Evolutionary conservation across 2,888 invertebrate species (phyloP).

Genomic region (Drosophila monieri): DNA sequence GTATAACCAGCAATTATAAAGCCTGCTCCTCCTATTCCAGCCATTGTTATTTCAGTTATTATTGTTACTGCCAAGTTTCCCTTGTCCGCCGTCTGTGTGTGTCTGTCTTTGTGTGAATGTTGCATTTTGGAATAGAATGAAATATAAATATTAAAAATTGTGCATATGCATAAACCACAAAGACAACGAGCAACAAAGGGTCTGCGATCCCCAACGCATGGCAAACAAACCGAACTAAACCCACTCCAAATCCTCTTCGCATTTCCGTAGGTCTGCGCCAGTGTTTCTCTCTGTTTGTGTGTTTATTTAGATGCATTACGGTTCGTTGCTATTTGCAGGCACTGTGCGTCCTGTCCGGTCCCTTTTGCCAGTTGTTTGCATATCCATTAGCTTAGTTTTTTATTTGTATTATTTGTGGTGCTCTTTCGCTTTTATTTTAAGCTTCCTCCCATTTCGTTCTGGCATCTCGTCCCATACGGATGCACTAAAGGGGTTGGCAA

Average conservation of each 20-base stretch:
- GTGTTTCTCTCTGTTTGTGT: slow-evolving; percentile 51
- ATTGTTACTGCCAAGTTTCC: slow-evolving; percentile 24
- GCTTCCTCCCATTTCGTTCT: slow-evolving; percentile 11
- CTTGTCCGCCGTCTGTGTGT: background rate
- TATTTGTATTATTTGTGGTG: slow-evolving; percentile 20
- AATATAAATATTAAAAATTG: slow-evolving; percentile 49
- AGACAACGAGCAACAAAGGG: slow-evolving; percentile 33
- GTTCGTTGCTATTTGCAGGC: slow-evolving; percentile 52
- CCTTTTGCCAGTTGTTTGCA: slow-evolving; percentile 57
- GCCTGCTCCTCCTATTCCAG: slow-evolving; percentile 28
- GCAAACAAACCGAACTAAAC: slow-evolving; percentile 13
- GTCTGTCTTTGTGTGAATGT: slow-evolving; percentile 4
- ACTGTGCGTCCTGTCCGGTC: slow-evolving; percentile 42
- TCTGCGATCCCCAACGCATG: slow-evolving; percentile 6
- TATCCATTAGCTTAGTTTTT: slow-evolving; percentile 51
- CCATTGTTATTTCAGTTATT: slow-evolving; percentile 43
- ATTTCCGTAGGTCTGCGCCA: slow-evolving; percentile 44
- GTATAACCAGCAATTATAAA: slow-evolving; percentile 69
- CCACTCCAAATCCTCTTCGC: slow-evolving; percentile 39
- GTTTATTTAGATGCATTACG: slow-evolving; percentile 67
- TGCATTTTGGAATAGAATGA: slow-evolving; percentile 43
- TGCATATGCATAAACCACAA: slow-evolving; percentile 44
- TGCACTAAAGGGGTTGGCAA: slow-evolving; percentile 23
- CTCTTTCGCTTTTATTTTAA: slow-evolving; percentile 35
- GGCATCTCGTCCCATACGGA: slow-evolving; percentile 24